Percentiles rank a stretch among this genome's conserved stretches.
phyloP scores from a whole-genome alignment of 1,140 invertebrate species.

The Caenorhabditis inopinata region DNA sequence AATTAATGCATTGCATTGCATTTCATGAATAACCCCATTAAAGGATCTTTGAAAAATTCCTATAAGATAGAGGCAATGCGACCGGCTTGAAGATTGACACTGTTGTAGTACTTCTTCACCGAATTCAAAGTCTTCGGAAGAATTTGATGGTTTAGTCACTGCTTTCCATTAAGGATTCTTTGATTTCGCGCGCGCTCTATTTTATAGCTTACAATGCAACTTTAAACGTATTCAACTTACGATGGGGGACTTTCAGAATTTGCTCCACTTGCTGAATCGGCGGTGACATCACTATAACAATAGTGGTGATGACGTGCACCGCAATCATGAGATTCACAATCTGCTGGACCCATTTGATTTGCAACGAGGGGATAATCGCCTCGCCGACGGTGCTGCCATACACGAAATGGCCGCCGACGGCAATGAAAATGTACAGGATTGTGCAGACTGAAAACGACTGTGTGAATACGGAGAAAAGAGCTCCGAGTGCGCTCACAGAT shows the following conservation, averaged over 20 bases:
- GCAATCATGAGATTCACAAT: constrained; percentile 61
- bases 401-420: constrained; percentile 49
- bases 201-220: too few species aligned
- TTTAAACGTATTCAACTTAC: constrained; percentile 68
- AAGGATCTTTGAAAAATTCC: too few species aligned
- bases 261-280: constrained; percentile 74
- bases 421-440: constrained; percentile 53
- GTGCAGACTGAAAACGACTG: constrained; percentile 54
- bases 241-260: constrained; percentile 72
- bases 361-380: constrained; percentile 59
- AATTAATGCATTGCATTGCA: too few species aligned
- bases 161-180: too few species aligned
- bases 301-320: constrained; percentile 67
- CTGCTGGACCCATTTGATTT: constrained; percentile 58
- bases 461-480: too few species aligned
- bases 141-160: too few species aligned
- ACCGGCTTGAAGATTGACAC: too few species aligned
- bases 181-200: too few species aligned
- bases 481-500: not conserved
- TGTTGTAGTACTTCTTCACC: too few species aligned
- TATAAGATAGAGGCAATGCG: too few species aligned
- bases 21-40: too few species aligned
- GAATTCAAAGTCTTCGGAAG: too few species aligned
- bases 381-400: constrained; percentile 58
- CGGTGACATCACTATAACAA: constrained; percentile 68